phyloP scores from a whole-genome alignment of 2,888 invertebrate species.

The Horisme vitalbata region DNA sequence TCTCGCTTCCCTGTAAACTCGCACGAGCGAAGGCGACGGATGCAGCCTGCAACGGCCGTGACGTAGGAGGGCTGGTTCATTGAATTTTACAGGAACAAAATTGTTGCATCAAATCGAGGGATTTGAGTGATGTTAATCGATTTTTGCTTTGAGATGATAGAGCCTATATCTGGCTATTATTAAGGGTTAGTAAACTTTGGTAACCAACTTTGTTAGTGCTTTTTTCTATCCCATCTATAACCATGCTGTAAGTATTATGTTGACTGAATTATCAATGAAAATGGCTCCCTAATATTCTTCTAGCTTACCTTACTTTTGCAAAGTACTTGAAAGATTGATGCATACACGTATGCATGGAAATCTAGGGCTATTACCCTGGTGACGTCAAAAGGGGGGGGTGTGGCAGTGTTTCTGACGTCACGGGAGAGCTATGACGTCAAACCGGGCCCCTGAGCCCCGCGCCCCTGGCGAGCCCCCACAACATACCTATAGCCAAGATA shows the following conservation, averaged over 20 bases:
- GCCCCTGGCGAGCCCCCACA: conserved; percentile 39
- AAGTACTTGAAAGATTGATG: background rate
- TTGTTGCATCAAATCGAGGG: conserved; percentile 30
- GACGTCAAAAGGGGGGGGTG: conserved; percentile 79
- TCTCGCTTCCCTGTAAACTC: conserved; percentile 38
- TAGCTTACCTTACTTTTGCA: no score
- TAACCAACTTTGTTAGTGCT: no score
- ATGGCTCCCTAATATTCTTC: no score
- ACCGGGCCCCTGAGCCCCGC: conserved; percentile 49
- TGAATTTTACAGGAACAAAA: conserved; percentile 70
- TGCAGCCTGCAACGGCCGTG: conserved; percentile 66
- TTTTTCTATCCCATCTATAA: no score
- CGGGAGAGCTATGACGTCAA: conserved; percentile 78
- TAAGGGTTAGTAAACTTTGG: no score
- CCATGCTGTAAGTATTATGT: no score
- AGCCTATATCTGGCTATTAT: no score
- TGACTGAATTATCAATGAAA: no score
- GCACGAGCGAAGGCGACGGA: conserved; percentile 47
- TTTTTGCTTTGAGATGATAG: no score
- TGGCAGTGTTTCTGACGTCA: conserved; percentile 77
- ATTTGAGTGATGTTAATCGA: conserved; percentile 5
- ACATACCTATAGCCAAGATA: conserved; percentile 52
- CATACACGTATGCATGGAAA: conserved; percentile 12
- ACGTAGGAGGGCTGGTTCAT: conserved; percentile 74
- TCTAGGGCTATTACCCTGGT: conserved; percentile 48